Evolutionary conservation across 2,888 invertebrate genomes (phyloP), one percentile per base, ranked within the genome.

Genomic region (Uloborus plumipes): DNA sequence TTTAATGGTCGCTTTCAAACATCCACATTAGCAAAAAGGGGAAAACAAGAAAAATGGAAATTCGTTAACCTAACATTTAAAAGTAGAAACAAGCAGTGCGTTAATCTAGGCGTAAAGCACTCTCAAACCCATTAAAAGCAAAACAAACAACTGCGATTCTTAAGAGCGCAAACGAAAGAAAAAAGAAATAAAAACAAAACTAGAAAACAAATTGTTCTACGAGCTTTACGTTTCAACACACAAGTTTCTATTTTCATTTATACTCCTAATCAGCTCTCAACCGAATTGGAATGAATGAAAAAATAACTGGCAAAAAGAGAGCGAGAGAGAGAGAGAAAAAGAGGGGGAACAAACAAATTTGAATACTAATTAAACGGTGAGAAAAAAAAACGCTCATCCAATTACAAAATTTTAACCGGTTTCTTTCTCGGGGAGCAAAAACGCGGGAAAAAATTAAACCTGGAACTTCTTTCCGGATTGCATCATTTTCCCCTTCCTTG

Each of bases 301-400:
- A 18, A 66, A 66, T 49, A 66, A 66, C 50, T n/a, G 49, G 64
- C 47, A 64, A 64, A 64, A 39, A 39, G 39, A 9, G 11, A 7
- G 39, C 7, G 39, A 39, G 39, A 39, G 39, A 39, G 39, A 39
- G 9, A 39, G 9, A 39, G 39, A 39, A 9, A 9, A 9, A 9
- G 39, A 39, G 39, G 39, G 31, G 7, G 39, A 55, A 49, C 62
- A 66, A 78, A 78, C 80, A 79, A 65, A 81, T 81, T 81, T 81
- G 80, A 81, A 81, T 81, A 81, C 74, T 81, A 81, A 81, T 81
- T 81, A 81, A 81, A 81, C 80, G 62, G 80, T 69, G 80, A 50
- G 74, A 81, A 81, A 81, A 81, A 81, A 78, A 39, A 81, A 81
- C 58, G n/a, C 58, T 74, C 70, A 65, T 81, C 80, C 80, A 81